Evolutionary conservation across 2,888 invertebrate species (phyloP).

Genomic region (Drosophila maculinotata): DNA sequence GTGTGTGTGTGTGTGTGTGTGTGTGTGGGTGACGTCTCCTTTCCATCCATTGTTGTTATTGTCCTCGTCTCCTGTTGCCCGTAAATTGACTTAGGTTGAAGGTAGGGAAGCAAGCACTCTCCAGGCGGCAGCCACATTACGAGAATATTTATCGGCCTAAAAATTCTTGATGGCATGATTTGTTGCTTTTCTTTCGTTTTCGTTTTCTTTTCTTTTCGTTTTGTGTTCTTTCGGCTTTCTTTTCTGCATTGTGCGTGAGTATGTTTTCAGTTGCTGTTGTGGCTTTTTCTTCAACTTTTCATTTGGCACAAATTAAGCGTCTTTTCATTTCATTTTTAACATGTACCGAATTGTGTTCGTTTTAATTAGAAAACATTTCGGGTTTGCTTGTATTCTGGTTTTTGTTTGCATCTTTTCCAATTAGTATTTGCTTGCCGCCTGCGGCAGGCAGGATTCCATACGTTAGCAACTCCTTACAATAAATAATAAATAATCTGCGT

Average conservation of each 20-base stretch:
- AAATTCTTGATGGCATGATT: constrained; percentile 51
- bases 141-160: constrained; percentile 16
- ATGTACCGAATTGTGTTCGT: constrained; percentile 50
- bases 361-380: constrained; percentile 68
- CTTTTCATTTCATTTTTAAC: constrained; percentile 19
- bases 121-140: constrained; percentile 6
- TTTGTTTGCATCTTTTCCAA: constrained; percentile 29
- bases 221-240: constrained; percentile 14
- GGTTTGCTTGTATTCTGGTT: constrained; percentile 22
- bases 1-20: constrained; percentile 1
- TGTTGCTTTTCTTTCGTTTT: constrained; percentile 39
- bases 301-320: constrained; percentile 34
- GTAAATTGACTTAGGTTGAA: background rate
- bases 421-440: constrained; percentile 53
- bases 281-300: constrained; percentile 23
- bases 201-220: constrained; percentile 31
- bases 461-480: background rate
- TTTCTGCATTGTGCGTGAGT: background rate
- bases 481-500: constrained; percentile 62
- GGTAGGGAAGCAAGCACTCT: background rate
- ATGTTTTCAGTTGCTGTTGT: background rate
- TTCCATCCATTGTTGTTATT: background rate
- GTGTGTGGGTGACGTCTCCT: constrained; percentile 7
- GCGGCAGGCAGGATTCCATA: constrained; percentile 1
- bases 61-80: background rate